Evolutionary conservation across 2,888 invertebrate species (phyloP).

Genomic region (Phania funesta): DNA sequence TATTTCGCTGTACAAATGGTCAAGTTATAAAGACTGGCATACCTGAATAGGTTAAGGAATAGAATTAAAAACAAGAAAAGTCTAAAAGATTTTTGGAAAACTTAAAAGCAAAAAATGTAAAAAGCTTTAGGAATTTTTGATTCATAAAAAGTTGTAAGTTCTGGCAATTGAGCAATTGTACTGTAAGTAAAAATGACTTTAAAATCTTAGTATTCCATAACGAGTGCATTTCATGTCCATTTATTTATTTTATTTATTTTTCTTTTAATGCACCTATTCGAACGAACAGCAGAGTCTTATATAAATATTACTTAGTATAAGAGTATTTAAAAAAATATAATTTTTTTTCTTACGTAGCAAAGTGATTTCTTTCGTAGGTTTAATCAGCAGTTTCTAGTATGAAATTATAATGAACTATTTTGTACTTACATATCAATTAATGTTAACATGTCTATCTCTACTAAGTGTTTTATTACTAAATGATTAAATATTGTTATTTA

Average conservation of each 20-base stretch:
- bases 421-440: conserved; percentile 28
- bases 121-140: too few relatives aligned
- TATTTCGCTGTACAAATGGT: conserved; percentile 82
- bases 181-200: background rate
- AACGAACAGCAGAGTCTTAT: too few relatives aligned
- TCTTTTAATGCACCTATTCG: too few relatives aligned
- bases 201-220: conserved; percentile 16
- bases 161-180: background rate
- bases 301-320: background rate
- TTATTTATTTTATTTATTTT: background rate
- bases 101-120: too few relatives aligned
- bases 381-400: conserved; percentile 43
- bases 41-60: conserved; percentile 72
- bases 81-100: background rate
- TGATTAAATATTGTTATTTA: too few relatives aligned
- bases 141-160: too few relatives aligned
- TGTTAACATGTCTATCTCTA: background rate
- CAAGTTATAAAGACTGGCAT: conserved; percentile 75
- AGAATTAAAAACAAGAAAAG: background rate
- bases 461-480: background rate
- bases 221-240: conserved; percentile 10
- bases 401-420: conserved; percentile 1
- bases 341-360: background rate
- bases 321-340: background rate
- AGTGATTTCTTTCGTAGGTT: conserved; percentile 9